Base-by-base conservation (phyloP, 1,140 invertebrate species). In the Diorhabda sublineata region DNA sequence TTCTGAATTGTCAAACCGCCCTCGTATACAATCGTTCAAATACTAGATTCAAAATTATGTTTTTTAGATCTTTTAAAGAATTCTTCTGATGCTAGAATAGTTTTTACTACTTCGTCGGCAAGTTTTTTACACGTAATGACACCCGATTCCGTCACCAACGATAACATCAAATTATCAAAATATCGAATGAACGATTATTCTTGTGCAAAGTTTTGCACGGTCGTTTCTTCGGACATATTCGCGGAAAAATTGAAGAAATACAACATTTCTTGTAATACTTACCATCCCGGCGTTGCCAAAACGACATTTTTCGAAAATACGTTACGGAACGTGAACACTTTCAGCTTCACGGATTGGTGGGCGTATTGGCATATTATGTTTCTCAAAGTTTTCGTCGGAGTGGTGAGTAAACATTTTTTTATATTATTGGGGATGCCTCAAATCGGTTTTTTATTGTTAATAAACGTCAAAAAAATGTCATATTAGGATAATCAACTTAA, bases 171-270 rank as follows among this genome's bases (percentile, higher is more conserved):
- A 26, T 79, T 83, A 68, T 63, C 85, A 5, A 76, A 75, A 58
- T 74, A 81, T 43, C 76, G 80, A 8, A 79, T 81, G 66, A 67
- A 70, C 70, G 73, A 71, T 61, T 82, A 82, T 65, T 67, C 66
- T 66, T 74, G 72, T 67, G 83, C 83, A 45, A 87, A 92, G 81
- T 74, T 92, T 57, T 89, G 89, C 4, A 86, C 90, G 67, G 76
- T 89, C 8, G 80, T 91, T 2, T 91, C 91, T 69, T 86, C 85
- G 0, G 83, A 81, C n/a, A 87, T 90, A 79, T 81, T 92, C 41
- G 81, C 83, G 52, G 79, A 81, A 63, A 81, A 84, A 69, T 73
- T 91, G 41, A 78, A 85, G 84, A 84, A 85, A 83, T 82, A 71
- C 11, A 44, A 43, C 44, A 57, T 68, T 56, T 58, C 64, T 61